These are phyloP conservation scores for Scaptomyza flava DNA, from an alignment of 2,888 invertebrate species.

Conservation along the genomic window DNA sequence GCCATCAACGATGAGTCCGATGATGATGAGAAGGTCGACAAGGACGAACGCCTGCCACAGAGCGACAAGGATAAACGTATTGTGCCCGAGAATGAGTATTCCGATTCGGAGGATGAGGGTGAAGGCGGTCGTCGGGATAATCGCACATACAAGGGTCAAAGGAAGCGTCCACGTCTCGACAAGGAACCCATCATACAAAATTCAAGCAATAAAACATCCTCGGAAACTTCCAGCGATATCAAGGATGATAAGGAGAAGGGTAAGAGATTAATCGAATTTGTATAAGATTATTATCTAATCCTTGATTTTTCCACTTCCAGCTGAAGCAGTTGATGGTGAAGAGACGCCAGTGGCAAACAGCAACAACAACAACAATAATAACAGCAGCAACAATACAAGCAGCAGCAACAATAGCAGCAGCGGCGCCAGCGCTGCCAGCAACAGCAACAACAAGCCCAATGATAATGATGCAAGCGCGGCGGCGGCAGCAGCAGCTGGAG, in stretches of 20 bases:
- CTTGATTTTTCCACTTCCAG: conserved; percentile 19
- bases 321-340: conserved; percentile 60
- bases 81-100: conserved; percentile 97
- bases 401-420: conserved; percentile 49
- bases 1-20: conserved; percentile 84
- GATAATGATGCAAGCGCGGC: conserved; percentile 57
- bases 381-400: conserved; percentile 47
- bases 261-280: conserved; percentile 83
- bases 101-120: conserved; percentile 96
- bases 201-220: conserved; percentile 66
- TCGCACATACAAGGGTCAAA: conserved; percentile 86
- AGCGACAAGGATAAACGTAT: conserved; percentile 95
- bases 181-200: conserved; percentile 85
- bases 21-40: conserved; percentile 95
- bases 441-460: conserved; percentile 42
- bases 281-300: not conserved
- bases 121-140: conserved; percentile 87
- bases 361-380: conserved; percentile 1
- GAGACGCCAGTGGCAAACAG: conserved; percentile 62
- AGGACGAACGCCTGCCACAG: conserved; percentile 95
- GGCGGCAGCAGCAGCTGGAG: conserved; percentile 42
- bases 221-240: conserved; percentile 80
- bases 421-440: conserved; percentile 31
- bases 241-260: conserved; percentile 89
- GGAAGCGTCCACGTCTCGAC: conserved; percentile 91